Evolutionary conservation across 2,888 invertebrate species (phyloP), one percentile per base, ranked within the genome.

Genomic region (Calephelis perditalis): DNA sequence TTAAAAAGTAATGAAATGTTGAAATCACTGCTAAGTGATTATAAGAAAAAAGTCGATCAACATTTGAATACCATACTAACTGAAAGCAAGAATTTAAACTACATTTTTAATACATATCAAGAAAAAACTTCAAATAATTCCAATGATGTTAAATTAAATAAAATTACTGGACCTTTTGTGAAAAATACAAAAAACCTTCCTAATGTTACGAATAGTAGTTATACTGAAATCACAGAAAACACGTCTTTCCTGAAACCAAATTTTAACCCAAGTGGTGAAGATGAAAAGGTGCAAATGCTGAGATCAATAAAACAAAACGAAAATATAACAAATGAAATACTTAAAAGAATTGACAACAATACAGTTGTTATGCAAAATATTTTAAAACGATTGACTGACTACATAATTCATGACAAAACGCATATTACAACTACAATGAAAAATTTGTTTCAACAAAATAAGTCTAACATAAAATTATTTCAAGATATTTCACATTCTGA

Each of bases 311-410:
- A 79, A 60, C 70, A 71, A 59, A 83, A 83, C n/a, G 81, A 81
- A 3, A 78, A 79, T 26, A 57, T 82, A 8, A 85, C 86, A 0
- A 75, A 75, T 15, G 76, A 79, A 65, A 82, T 89, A 12, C 63
- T 89, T 15, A 74, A 72, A n/a, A 84, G 82, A 66, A 81, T 88
- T 0, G 81, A 86, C 45, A 74, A 65, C 61, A 88, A 88, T 55
- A 86, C 87, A 0, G 9, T 8, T 3, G 12, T 49, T 5, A 49
- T 49, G 49, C 49, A 49, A 10, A 49, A 49, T 49, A 49, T 49
- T 49, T 49, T 49, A 15, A 15, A 49, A 49, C 49, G 15, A 49
- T 8, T 49, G 15, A 26, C 49, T 15, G 15, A 49, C 8, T 26
- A 49, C 10, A 26, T 49, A 15, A 15, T 40, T 40, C 6, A 49